Evolutionary conservation across 2,888 invertebrate genomes (phyloP).

Genomic region (Neoitamus cyanurus): DNA sequence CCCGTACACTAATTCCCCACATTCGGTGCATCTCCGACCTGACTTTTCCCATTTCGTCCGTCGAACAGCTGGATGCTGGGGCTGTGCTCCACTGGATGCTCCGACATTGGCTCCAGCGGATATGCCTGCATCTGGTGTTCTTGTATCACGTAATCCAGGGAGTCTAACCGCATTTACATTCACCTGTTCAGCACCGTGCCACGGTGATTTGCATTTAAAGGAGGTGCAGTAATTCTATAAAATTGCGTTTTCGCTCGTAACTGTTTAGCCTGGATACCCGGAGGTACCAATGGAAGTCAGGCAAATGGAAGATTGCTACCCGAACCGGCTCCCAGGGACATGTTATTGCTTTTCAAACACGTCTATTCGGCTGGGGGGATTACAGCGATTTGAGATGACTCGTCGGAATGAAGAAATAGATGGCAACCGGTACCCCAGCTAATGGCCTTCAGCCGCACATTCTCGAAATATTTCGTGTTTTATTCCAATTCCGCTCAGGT

Average conservation of each 20-base stretch:
- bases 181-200: not conserved
- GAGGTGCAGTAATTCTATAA: constrained; percentile 1
- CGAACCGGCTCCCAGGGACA: not conserved
- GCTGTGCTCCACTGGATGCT: not conserved
- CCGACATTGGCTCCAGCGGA: not conserved
- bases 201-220: not conserved
- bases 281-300: not conserved
- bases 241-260: constrained; percentile 5
- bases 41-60: not conserved
- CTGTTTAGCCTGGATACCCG: not conserved
- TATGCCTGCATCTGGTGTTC: not conserved
- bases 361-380: not conserved
- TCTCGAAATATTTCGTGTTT: not conserved
- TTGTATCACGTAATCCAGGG: not conserved
- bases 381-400: not conserved
- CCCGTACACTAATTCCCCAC: not conserved
- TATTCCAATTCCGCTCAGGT: not conserved
- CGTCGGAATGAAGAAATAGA: not conserved
- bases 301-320: not conserved
- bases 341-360: constrained; percentile 1
- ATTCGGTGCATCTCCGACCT: not conserved
- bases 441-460: not conserved
- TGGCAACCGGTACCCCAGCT: not conserved
- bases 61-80: not conserved
- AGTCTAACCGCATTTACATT: constrained; percentile 1